Evolutionary conservation across 30 jellyfish, hydroid and myxozoan genomes (phyloP).

Genomic region (Catostylus mosaicus): DNA sequence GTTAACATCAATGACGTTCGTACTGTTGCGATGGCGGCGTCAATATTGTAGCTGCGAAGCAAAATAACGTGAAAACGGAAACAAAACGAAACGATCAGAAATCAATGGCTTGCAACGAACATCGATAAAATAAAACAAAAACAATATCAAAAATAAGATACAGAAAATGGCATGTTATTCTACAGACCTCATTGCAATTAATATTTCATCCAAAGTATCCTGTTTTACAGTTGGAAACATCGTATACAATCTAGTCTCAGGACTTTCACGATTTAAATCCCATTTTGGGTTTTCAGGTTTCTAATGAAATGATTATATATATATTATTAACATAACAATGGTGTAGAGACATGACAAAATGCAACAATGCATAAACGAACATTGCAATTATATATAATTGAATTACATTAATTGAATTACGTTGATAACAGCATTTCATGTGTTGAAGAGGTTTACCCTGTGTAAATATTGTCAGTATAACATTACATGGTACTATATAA

Average conservation of each 20-base stretch:
- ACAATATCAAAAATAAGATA: neutral
- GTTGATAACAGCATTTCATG: too few relatives aligned
- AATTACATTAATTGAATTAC: too few relatives aligned
- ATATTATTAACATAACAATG: neutral
- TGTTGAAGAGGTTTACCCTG: too few relatives aligned
- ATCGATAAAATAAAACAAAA: neutral
- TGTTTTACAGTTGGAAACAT: conserved; percentile 71
- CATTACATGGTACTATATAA: too few relatives aligned
- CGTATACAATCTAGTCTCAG: conserved; percentile 34
- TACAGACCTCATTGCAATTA: conserved; percentile 56
- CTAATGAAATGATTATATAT: too few relatives aligned
- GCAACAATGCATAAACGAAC: neutral
- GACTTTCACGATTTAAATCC: conserved; percentile 9
- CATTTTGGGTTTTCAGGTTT: conserved; percentile 19
- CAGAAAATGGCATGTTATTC: neutral
- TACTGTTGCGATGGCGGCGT: conserved; percentile 26
- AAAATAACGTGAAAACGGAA: neutral
- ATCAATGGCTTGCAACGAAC: too few relatives aligned
- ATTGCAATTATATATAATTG: neutral
- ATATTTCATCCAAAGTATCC: conserved; percentile 67
- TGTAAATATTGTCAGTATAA: too few relatives aligned
- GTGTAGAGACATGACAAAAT: neutral
- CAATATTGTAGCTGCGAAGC: conserved; percentile 3
- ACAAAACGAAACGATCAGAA: too few relatives aligned
- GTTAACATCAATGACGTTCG: conserved; percentile 9